Percentiles rank a stretch among this genome's conserved stretches.
Conservation (phyloP, 2,113 vertebrate genomes). For the Puma concolor region DNA sequence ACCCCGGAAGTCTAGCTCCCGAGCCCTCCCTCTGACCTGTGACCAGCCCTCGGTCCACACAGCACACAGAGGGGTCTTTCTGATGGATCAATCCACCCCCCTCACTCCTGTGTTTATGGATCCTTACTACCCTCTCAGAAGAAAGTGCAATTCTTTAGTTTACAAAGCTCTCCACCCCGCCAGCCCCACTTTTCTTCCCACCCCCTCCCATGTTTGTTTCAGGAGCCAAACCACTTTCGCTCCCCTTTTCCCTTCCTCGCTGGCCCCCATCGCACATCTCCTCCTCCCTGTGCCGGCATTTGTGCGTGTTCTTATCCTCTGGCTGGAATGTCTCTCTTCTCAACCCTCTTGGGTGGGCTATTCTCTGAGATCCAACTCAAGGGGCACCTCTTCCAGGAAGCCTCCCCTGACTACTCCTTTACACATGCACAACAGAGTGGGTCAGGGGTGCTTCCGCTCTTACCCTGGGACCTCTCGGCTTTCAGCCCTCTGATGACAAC, state of each 20-base stretch:
- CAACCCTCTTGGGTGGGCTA: neutral
- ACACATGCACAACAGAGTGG: neutral
- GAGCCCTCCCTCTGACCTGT: too few species aligned
- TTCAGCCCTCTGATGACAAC: neutral
- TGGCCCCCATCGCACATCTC: neutral
- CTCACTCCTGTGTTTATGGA: neutral
- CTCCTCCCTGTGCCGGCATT: neutral
- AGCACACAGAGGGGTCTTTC: neutral
- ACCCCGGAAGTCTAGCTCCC: neutral
- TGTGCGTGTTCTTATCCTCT: neutral
- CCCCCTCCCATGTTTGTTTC: neutral
- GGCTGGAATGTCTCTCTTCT: neutral
- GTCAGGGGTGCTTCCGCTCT: neutral
- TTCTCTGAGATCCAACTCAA: neutral
- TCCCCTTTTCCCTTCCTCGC: accelerated
- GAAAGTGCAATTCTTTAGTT: neutral
- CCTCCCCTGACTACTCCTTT: neutral
- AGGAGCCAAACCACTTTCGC: neutral
- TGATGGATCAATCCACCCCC: neutral
- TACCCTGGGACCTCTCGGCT: neutral
- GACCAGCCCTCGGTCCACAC: neutral
- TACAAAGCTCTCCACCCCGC: neutral
- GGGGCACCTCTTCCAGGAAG: neutral
- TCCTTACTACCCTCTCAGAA: neutral
- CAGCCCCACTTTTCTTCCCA: neutral